Evolutionary conservation across 2,113 vertebrate genomes (phyloP), one percentile per base, ranked within the genome.

Genomic region (Acanthisitta chloris): DNA sequence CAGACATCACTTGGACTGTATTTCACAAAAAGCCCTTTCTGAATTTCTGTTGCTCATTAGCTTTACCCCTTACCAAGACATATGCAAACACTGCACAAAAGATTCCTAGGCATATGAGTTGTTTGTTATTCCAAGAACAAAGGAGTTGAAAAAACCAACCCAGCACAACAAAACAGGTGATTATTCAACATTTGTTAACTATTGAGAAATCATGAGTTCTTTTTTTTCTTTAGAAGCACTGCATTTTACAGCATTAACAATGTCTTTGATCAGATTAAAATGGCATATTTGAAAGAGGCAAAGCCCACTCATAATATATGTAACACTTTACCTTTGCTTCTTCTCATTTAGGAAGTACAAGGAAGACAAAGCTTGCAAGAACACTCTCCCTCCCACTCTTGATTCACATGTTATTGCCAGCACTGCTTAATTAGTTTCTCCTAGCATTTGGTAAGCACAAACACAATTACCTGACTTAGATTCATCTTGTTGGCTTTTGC

Each of bases 381-480:
- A 84, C 21, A 33, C 14, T 40, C 34, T 31, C 52, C 23, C 51
- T 94, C 61, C 61, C 58, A 74, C 73, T 80, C 51, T 36, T 1
- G 12, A n/a, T 36, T 67, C 77, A 84, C 23, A n/a, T 20, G 14
- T 73, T 77, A 61, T 26, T 84, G 55, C 36, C 45, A 67, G 33
- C 8, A 49, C 4, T 57, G 24, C 26, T 73, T 48, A 57, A 81
- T 64, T 81, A 65, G 38, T 51, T 85, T 76, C 73, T 29, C 34
- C 49, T 29, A 82, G 33, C 8, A 58, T 31, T 73, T 4, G 14
- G 19, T 36, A 93, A 87, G 26, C 57, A 84, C 29, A 54, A 31
- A 55, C 10, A 72, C 26, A 45, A 29, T 98, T 98, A 98, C 98
- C 98, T 98, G 97, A 70, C 58, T 97, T 81, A 88, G 89, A 81